phyloP scores from a whole-genome alignment of 2,888 invertebrate species.

The Drosophila kanekoi region DNA sequence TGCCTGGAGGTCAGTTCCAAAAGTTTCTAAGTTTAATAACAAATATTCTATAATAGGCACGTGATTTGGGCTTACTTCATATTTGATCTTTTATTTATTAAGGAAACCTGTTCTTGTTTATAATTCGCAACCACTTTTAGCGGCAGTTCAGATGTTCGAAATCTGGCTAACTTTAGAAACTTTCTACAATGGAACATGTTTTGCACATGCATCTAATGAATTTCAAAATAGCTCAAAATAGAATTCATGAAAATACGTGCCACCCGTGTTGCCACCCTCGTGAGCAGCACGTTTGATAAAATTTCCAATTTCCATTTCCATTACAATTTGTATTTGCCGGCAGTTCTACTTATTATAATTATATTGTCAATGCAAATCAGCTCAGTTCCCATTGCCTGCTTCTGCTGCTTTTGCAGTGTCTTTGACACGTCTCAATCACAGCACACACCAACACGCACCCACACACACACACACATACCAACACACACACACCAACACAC shows the following conservation, averaged over 20 bases:
- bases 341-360: slow-evolving; percentile 47
- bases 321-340: slow-evolving; percentile 38
- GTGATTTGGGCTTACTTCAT: no score
- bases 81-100: not conserved
- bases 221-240: not conserved
- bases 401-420: slow-evolving; percentile 27
- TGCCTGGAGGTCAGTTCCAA: not conserved
- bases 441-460: slow-evolving; percentile 3
- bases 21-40: not conserved
- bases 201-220: not conserved
- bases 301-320: slow-evolving; percentile 41
- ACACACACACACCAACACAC: slow-evolving; percentile 3
- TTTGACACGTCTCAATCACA: slow-evolving; percentile 38
- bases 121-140: not conserved
- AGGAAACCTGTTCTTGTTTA: not conserved
- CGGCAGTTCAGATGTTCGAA: not conserved
- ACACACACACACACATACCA: not conserved
- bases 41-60: no score
- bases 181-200: no score
- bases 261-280: slow-evolving; percentile 7
- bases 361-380: slow-evolving; percentile 48
- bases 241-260: not conserved
- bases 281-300: slow-evolving; percentile 1
- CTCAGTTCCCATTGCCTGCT: slow-evolving; percentile 12
- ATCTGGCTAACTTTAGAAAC: not conserved